phyloP scores from a whole-genome alignment of 2,888 invertebrate genomes.

The Pandemis heparana region DNA sequence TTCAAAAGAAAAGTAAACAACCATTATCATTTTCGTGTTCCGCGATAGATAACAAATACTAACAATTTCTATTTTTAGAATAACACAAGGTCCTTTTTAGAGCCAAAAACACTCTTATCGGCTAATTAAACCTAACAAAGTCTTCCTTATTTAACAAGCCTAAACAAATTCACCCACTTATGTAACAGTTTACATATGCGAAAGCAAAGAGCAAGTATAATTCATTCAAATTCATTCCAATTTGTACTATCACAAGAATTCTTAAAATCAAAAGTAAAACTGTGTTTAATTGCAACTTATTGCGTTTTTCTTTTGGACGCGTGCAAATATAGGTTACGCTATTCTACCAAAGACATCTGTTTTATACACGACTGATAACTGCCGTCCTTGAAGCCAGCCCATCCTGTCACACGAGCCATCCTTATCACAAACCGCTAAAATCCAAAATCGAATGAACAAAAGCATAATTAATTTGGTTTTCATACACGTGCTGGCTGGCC shows the following conservation, averaged over 20 bases:
- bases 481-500: slow-evolving; percentile 36
- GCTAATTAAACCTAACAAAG: not conserved
- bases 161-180: not conserved
- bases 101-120: slow-evolving; percentile 1
- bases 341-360: slow-evolving; percentile 39
- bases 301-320: not conserved
- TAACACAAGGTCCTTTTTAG: not conserved
- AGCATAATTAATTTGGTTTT: slow-evolving; percentile 10
- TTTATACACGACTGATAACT: slow-evolving; percentile 40
- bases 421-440: not conserved
- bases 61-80: not conserved
- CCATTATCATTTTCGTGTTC: not conserved
- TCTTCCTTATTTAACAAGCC: not conserved
- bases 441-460: not conserved
- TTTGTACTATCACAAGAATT: not conserved
- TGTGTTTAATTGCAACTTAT: not conserved
- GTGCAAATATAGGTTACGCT: slow-evolving; percentile 32
- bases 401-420: slow-evolving; percentile 3
- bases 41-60: not conserved
- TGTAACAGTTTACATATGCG: not conserved
- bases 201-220: not conserved
- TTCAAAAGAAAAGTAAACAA: too few species aligned
- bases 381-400: slow-evolving; percentile 26
- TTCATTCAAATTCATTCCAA: not conserved
- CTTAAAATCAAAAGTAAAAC: not conserved